phyloP scores from a whole-genome alignment of 2,888 invertebrate species.

The Dryomyza anilis region DNA sequence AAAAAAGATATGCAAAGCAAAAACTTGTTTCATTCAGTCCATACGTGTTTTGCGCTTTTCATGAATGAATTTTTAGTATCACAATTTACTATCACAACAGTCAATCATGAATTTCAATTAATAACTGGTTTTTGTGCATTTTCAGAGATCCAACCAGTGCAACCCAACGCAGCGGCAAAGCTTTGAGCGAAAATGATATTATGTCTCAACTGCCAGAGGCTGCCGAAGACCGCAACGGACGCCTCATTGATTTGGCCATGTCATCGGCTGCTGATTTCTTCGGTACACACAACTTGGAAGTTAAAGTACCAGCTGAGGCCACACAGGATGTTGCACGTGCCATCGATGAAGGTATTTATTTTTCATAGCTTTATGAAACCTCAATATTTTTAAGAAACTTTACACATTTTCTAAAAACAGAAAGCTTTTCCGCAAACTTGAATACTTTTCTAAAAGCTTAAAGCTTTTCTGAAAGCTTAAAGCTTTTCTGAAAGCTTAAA shows the following conservation, averaged over 20 bases:
- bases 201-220: conserved; percentile 64
- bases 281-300: conserved; percentile 69
- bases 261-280: conserved; percentile 67
- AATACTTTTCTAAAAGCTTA: too few species aligned
- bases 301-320: conserved; percentile 73
- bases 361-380: too few species aligned
- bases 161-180: conserved; percentile 56
- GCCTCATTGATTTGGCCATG: conserved; percentile 65
- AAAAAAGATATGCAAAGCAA: background rate
- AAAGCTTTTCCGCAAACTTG: too few species aligned
- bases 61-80: background rate
- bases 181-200: conserved; percentile 62
- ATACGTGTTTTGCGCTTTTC: background rate
- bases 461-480: too few species aligned
- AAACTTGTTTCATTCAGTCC: background rate
- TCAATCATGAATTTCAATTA: conserved; percentile 18
- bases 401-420: too few species aligned
- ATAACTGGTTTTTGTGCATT: conserved; percentile 1
- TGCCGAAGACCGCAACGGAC: conserved; percentile 63
- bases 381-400: too few species aligned
- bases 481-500: too few species aligned
- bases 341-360: conserved; percentile 80
- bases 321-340: conserved; percentile 71
- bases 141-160: conserved; percentile 56
- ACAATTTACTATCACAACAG: background rate